Base-by-base conservation (phyloP, 2,113 vertebrate genomes). In the Puntigrus tetrazona region DNA sequence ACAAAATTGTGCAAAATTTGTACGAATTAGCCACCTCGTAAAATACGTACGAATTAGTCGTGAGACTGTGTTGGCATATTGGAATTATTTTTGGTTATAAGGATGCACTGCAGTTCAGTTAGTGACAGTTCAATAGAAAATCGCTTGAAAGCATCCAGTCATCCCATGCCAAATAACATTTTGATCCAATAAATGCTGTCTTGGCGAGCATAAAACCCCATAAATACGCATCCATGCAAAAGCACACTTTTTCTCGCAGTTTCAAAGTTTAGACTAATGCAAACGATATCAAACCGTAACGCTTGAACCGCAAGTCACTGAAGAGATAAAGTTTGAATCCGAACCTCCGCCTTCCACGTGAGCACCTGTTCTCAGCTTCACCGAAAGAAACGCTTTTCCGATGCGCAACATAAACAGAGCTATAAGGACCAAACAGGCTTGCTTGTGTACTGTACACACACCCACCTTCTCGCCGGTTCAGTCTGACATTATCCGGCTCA, bases 401-500 rank as follows among this genome's bases (percentile, higher is more conserved):
- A 3, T 20, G 6, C 20, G 61, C 34, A 57, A 52, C 50, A 52
- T 78, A 59, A 36, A 55, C 34, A 57, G 22, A 57, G 20, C 27
- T 27, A 63, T 76, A 25, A 50, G 29, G 52, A 65, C 27, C 8
- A 74, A 81, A 52, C 20, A 63, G 45, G 47, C 38, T 47, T 57
- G 47, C 38, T 47, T 57, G 63, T 55, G 20, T 22, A 75, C 34
- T 18, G 36, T 76, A 67, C 77, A 59, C 52, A 61, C 29, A 63
- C 67, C 34, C 14, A 22, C 70, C 36, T 22, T 34, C 74, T 81
- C 7, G n/a, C 25, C 31, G 83, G 47, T 1, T 88, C 89, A 90
- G 87, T 91, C 94, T 97, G 96, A 96, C 96, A 97, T 96, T 96
- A 95, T 92, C 94, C 95, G 94, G 94, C 95, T 96, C 94, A 87